phyloP scores from a whole-genome alignment of 2,113 vertebrate species.

The Accipiter virgatus region DNA sequence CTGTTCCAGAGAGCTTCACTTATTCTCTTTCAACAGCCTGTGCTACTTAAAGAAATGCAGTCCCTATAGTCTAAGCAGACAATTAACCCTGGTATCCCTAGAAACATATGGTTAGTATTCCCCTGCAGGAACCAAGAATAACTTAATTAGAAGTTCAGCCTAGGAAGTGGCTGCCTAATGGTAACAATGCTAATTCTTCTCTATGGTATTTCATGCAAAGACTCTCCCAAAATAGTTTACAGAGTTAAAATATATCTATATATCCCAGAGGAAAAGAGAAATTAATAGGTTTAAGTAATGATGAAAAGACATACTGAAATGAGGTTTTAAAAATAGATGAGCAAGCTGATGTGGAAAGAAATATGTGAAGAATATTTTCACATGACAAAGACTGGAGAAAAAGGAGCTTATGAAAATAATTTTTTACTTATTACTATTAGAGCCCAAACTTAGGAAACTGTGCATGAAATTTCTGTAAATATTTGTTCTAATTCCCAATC shows the following conservation, averaged over 20 bases:
- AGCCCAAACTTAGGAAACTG: accelerated
- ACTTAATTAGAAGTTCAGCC: constrained; percentile 34
- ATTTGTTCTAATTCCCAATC: not conserved
- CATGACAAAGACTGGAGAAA: not conserved
- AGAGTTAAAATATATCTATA: not conserved
- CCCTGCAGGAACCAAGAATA: not conserved
- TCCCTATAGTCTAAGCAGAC: not conserved
- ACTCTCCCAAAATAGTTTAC: not conserved
- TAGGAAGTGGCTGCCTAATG: not conserved
- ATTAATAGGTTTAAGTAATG: not conserved
- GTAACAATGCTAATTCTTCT: not conserved
- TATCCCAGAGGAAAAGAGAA: not conserved
- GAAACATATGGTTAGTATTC: not conserved
- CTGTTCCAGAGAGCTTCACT: not conserved
- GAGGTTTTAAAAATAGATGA: not conserved
- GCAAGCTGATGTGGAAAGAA: not conserved
- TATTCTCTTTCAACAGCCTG: not conserved
- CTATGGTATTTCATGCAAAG: not conserved
- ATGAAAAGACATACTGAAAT: not conserved
- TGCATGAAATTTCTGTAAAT: not conserved
- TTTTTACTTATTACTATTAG: not conserved
- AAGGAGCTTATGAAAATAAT: not conserved
- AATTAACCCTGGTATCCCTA: constrained; percentile 42
- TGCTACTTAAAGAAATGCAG: not conserved
- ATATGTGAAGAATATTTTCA: not conserved